Evolutionary conservation across 2,888 invertebrate species (phyloP).

Genomic region (Tholera decimalis): DNA sequence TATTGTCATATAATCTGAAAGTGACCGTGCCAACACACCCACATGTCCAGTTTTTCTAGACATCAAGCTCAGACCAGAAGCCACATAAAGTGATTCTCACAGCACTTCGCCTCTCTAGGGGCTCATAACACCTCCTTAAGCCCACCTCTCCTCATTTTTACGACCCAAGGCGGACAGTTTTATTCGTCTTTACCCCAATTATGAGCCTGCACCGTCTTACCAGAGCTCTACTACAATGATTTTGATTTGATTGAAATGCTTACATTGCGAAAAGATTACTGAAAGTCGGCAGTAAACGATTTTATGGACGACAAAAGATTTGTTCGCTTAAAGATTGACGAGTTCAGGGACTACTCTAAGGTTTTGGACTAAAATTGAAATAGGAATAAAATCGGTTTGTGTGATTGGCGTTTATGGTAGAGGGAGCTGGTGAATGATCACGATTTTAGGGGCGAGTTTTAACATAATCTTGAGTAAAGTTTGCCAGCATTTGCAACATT

Average conservation of each 20-base stretch:
- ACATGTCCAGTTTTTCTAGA: slow-evolving; percentile 26
- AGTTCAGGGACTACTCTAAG: slow-evolving; percentile 16
- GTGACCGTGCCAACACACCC: neutral
- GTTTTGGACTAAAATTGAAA: slow-evolving; percentile 59
- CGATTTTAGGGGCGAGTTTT: slow-evolving; percentile 20
- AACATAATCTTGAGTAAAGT: slow-evolving; percentile 17
- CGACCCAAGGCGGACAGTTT: slow-evolving; percentile 67
- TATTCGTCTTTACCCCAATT: slow-evolving; percentile 70
- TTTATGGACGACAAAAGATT: slow-evolving; percentile 65
- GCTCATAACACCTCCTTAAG: slow-evolving; percentile 61
- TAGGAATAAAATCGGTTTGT: slow-evolving; percentile 50
- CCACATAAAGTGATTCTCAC: slow-evolving; percentile 59
- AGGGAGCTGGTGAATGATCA: slow-evolving; percentile 5
- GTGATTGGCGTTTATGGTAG: slow-evolving; percentile 43
- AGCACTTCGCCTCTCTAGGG: slow-evolving; percentile 44
- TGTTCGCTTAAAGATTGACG: slow-evolving; percentile 58
- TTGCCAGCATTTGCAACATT: neutral
- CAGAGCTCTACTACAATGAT: slow-evolving; percentile 69
- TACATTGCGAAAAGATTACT: slow-evolving; percentile 67
- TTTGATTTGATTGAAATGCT: slow-evolving; percentile 74
- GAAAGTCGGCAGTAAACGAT: slow-evolving; percentile 61
- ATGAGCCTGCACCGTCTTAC: slow-evolving; percentile 64
- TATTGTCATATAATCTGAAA: neutral
- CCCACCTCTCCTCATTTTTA: slow-evolving; percentile 66
- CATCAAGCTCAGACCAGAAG: slow-evolving; percentile 35